Conservation (phyloP, 2,888 invertebrate genomes). For the Drosophila aldrichi region DNA sequence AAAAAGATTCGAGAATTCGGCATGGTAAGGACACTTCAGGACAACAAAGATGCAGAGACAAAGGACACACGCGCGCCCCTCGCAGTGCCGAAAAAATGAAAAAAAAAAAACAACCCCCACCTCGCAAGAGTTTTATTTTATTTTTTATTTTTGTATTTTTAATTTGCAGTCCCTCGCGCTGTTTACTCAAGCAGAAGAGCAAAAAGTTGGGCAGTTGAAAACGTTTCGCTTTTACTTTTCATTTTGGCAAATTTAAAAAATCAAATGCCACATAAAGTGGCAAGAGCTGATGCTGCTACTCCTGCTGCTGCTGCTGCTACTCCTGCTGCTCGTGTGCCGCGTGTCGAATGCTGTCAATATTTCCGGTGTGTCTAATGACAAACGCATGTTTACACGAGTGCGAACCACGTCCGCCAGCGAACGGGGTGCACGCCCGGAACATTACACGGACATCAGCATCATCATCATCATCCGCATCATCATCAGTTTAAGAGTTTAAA, state of each 20-base stretch:
- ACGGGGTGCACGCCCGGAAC: slow-evolving; percentile 58
- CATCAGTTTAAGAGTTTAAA: slow-evolving; percentile 28
- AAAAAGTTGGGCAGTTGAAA: slow-evolving; percentile 48
- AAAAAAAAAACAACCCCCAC: slow-evolving; percentile 52
- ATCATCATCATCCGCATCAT: neutral
- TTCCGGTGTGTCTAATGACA: slow-evolving; percentile 81
- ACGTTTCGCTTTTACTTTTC: slow-evolving; percentile 23
- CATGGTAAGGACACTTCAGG: slow-evolving; percentile 74
- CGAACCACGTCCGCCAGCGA: slow-evolving; percentile 74
- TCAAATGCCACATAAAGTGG: slow-evolving; percentile 75
- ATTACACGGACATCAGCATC: slow-evolving; percentile 70
- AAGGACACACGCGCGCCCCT: slow-evolving; percentile 78
- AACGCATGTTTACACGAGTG: slow-evolving; percentile 82
- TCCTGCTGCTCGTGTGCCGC: slow-evolving; percentile 60
- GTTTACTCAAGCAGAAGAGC: slow-evolving; percentile 72
- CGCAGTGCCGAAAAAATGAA: slow-evolving; percentile 39
- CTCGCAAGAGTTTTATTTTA: slow-evolving; percentile 1
- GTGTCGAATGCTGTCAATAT: slow-evolving; percentile 78
- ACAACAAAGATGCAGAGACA: slow-evolving; percentile 73
- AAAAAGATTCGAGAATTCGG: slow-evolving; percentile 59
- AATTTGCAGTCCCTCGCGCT: slow-evolving; percentile 38
- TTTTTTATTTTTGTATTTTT: neutral
- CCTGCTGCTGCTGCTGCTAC: slow-evolving; percentile 9
- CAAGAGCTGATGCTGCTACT: slow-evolving; percentile 28
- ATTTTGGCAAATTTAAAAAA: slow-evolving; percentile 65